Percentiles rank a stretch among this genome's conserved stretches.
Evolutionary conservation across 1,140 invertebrate species (phyloP).

Genomic region (Eufriesea mexicana): DNA sequence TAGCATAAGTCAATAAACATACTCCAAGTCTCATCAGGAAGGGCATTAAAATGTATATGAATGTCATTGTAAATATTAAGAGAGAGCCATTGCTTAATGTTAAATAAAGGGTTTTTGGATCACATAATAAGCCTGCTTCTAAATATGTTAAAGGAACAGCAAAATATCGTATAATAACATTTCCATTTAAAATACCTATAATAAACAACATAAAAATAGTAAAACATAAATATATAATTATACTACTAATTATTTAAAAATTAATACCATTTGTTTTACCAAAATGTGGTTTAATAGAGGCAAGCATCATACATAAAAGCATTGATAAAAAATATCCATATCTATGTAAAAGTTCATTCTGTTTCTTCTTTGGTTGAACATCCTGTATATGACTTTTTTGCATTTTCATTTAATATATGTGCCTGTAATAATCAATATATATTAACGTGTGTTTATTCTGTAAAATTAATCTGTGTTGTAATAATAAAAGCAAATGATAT

Average conservation of each 20-base stretch:
- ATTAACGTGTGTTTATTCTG: background rate
- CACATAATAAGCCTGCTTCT: slow-evolving; percentile 77
- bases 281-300: slow-evolving; percentile 75
- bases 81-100: slow-evolving; percentile 74
- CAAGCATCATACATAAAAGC: slow-evolving; percentile 76
- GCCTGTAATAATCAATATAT: slow-evolving; percentile 26
- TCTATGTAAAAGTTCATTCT: slow-evolving; percentile 65
- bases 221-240: background rate
- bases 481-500: slow-evolving; percentile 11
- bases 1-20: slow-evolving; percentile 67
- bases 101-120: slow-evolving; percentile 69
- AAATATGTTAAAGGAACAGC: slow-evolving; percentile 78
- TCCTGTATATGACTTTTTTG: slow-evolving; percentile 25
- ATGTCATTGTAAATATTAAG: slow-evolving; percentile 73
- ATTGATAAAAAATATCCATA: slow-evolving; percentile 78
- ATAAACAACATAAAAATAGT: slow-evolving; percentile 32
- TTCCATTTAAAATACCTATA: slow-evolving; percentile 76
- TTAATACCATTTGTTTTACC: slow-evolving; percentile 77
- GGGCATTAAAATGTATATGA: slow-evolving; percentile 77
- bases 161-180: slow-evolving; percentile 77
- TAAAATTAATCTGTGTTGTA: background rate
- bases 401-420: slow-evolving; percentile 38
- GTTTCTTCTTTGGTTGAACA: slow-evolving; percentile 31
- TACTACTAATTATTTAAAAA: slow-evolving; percentile 33
- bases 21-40: slow-evolving; percentile 73